Evolutionary conservation across 2,888 invertebrate genomes (phyloP).

Genomic region (Steinernema scapterisci): DNA sequence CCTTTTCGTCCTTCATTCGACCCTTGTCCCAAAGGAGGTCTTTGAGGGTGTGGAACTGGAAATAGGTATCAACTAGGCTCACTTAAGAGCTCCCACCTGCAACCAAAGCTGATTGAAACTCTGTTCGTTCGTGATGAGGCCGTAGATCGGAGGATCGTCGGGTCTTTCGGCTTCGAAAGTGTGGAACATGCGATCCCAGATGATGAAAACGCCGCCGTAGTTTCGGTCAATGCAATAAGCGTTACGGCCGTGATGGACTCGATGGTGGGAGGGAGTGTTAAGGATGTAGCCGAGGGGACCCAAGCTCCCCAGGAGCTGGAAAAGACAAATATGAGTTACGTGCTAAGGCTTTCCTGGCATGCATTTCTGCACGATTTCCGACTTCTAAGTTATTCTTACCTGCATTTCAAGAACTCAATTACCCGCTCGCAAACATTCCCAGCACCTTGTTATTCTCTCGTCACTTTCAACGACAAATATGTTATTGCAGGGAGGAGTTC

Average conservation of each 20-base stretch:
- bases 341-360: constrained; percentile 11
- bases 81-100: constrained; percentile 46
- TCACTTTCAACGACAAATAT: too few relatives aligned
- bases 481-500: too few relatives aligned
- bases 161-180: constrained; percentile 78
- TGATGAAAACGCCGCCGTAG: constrained; percentile 84
- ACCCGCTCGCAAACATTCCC: too few relatives aligned
- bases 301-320: constrained; percentile 74
- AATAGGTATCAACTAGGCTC: constrained; percentile 6
- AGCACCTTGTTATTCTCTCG: too few relatives aligned
- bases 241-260: constrained; percentile 77
- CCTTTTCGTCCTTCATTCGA: constrained; percentile 68
- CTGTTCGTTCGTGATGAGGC: constrained; percentile 69
- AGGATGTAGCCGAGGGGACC: constrained; percentile 85
- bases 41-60: constrained; percentile 78
- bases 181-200: constrained; percentile 76
- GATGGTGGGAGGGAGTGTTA: constrained; percentile 87
- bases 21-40: constrained; percentile 75
- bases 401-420: not conserved
- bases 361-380: too few relatives aligned
- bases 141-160: constrained; percentile 80
- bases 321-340: constrained; percentile 7
- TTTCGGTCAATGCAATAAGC: constrained; percentile 85
- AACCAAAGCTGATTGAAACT: constrained; percentile 65
- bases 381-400: not conserved